Conservation (phyloP, 2,888 invertebrate genomes). For the Cosmopolites sordidus region DNA sequence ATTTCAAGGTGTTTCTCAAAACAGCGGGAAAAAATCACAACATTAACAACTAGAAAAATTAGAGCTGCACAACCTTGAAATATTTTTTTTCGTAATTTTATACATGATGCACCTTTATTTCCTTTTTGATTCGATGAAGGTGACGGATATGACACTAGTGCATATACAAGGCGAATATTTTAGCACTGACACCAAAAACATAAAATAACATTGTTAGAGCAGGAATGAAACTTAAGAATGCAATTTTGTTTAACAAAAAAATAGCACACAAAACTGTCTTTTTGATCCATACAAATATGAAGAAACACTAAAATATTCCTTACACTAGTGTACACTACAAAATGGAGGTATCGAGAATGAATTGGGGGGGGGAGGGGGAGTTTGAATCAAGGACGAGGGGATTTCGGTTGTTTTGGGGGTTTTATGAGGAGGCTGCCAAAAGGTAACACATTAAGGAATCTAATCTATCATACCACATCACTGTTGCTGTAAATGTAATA, state of each 20-base stretch:
- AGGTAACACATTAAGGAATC: slow-evolving; percentile 61
- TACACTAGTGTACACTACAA: slow-evolving; percentile 7
- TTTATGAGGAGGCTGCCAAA: slow-evolving; percentile 51
- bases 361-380: background rate
- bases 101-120: slow-evolving; percentile 30
- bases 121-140: background rate
- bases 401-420: background rate
- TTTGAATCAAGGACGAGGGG: background rate
- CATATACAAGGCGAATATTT: background rate
- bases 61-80: slow-evolving; percentile 52
- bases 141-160: background rate
- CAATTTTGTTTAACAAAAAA: no score
- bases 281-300: background rate
- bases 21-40: slow-evolving; percentile 50
- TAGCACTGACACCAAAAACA: background rate
- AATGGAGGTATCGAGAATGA: background rate
- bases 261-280: no score
- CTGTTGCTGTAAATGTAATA: slow-evolving; percentile 31
- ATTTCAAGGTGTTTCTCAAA: slow-evolving; percentile 36
- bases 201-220: no score
- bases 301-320: slow-evolving; percentile 3
- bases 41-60: slow-evolving; percentile 51
- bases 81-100: slow-evolving; percentile 40
- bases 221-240: no score
- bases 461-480: slow-evolving; percentile 49